A percentile compares a stretch with the other conserved stretches of the same genome.
phyloP scores from a whole-genome alignment of 2,797 vertebrate species.

The Rachycentron canadum region DNA sequence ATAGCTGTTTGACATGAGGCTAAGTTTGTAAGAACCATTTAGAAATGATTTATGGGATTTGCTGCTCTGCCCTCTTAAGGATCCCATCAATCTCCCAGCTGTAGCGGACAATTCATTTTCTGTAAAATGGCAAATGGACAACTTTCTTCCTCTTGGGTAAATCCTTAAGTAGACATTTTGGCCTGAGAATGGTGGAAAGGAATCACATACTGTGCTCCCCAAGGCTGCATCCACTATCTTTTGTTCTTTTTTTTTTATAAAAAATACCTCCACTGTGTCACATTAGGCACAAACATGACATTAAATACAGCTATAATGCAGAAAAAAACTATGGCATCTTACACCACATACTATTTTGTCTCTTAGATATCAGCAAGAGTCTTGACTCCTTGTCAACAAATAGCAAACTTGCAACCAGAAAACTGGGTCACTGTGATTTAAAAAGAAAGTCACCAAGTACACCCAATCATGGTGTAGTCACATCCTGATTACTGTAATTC shows the following conservation, averaged over 20 bases:
- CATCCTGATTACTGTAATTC: too few species aligned
- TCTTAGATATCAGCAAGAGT: not conserved
- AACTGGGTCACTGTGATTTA: too few species aligned
- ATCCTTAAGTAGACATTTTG: not conserved
- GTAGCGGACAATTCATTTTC: not conserved
- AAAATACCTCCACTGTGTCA: not conserved
- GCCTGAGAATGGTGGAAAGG: not conserved
- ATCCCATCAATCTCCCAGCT: not conserved
- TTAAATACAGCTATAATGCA: not conserved
- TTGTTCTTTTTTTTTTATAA: not conserved
- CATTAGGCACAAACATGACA: not conserved
- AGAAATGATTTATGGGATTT: not conserved
- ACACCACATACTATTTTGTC: not conserved
- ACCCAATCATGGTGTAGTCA: too few species aligned
- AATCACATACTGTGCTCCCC: not conserved
- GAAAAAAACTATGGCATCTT: not conserved
- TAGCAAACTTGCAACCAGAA: too few species aligned
- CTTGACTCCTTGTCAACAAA: too few species aligned
- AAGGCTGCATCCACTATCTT: not conserved
- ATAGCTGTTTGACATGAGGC: constrained; percentile 17
- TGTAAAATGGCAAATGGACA: not conserved
- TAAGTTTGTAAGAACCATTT: not conserved
- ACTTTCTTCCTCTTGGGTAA: not conserved
- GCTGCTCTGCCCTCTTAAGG: not conserved
- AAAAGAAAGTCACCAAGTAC: too few species aligned